A percentile compares a stretch with the other conserved stretches of the same genome.
Evolutionary conservation across 2,888 invertebrate species (phyloP).

Genomic region (Gordius sp.): DNA sequence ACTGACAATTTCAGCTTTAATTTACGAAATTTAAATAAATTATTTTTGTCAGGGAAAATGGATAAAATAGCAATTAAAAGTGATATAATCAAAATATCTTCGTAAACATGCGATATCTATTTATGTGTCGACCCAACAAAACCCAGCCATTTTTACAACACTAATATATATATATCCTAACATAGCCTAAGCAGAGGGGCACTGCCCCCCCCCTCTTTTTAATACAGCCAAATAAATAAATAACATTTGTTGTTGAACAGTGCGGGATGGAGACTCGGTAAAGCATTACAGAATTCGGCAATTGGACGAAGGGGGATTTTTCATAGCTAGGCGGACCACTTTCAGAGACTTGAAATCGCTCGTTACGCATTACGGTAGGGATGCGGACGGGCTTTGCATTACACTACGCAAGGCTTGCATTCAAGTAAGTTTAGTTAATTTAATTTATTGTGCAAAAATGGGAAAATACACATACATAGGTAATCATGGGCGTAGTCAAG

Average conservation of each 20-base stretch:
- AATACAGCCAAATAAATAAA: too few species aligned
- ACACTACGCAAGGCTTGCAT: constrained; percentile 77
- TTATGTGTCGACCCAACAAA: too few species aligned
- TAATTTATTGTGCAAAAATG: too few species aligned
- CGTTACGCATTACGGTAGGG: constrained; percentile 84
- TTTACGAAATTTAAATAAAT: neutral
- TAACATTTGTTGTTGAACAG: constrained; percentile 40
- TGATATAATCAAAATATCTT: neutral
- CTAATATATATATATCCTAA: too few species aligned
- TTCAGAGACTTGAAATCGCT: constrained; percentile 87
- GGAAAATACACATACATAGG: too few species aligned
- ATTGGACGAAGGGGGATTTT: constrained; percentile 87
- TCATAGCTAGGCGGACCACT: constrained; percentile 86
- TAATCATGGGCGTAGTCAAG: too few species aligned
- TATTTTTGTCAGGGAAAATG: neutral
- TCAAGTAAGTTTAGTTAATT: constrained; percentile 47
- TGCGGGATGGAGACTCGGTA: constrained; percentile 90
- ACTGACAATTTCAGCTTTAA: neutral
- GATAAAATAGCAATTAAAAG: neutral
- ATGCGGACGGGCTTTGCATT: constrained; percentile 90
- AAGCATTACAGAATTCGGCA: constrained; percentile 97
- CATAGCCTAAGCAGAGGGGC: too few species aligned
- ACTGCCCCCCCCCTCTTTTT: too few species aligned
- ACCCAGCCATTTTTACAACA: too few species aligned
- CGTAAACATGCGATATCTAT: too few species aligned